Percentiles rank a stretch among this genome's conserved stretches.
phyloP scores from a whole-genome alignment of 2,797 vertebrate genomes.

The Schizopygopsis pylzovi region DNA sequence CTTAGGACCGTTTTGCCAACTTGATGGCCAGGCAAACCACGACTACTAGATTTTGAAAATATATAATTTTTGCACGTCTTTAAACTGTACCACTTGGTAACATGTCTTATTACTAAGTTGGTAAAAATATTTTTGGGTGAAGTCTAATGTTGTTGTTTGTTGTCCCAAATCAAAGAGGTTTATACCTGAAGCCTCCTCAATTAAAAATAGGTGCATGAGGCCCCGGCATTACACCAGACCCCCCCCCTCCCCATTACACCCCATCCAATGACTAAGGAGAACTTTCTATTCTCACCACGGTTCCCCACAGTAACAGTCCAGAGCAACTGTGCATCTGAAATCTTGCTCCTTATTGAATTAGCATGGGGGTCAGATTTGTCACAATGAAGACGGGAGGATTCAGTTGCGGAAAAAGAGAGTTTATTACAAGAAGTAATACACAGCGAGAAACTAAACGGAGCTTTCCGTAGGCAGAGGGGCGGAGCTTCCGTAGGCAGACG shows the following conservation, averaged over 20 bases:
- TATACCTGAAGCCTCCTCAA: neutral
- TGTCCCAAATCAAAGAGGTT: neutral
- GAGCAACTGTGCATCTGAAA: constrained; percentile 12
- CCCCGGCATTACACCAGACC: neutral
- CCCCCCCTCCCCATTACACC: too few species aligned
- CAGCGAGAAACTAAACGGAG: too few species aligned
- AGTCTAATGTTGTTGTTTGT: neutral
- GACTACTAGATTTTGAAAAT: neutral
- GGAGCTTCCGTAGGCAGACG: too few species aligned
- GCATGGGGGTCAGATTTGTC: constrained; percentile 41
- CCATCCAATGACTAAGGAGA: neutral
- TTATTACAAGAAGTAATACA: too few species aligned
- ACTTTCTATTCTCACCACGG: neutral
- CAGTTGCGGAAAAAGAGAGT: too few species aligned
- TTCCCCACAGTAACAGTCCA: constrained; percentile 1
- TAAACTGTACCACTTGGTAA: neutral
- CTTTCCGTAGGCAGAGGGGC: too few species aligned
- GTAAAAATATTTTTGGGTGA: neutral
- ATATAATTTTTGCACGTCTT: neutral
- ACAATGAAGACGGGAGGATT: too few species aligned
- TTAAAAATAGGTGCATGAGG: neutral
- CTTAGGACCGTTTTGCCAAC: neutral
- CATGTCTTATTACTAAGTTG: constrained; percentile 1
- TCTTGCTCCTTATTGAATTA: constrained; percentile 41
- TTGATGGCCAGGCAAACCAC: neutral